A percentile compares a stretch with the other conserved stretches of the same genome.
phyloP scores from a whole-genome alignment of 2,113 vertebrate genomes.

The Calidris pugnax region DNA sequence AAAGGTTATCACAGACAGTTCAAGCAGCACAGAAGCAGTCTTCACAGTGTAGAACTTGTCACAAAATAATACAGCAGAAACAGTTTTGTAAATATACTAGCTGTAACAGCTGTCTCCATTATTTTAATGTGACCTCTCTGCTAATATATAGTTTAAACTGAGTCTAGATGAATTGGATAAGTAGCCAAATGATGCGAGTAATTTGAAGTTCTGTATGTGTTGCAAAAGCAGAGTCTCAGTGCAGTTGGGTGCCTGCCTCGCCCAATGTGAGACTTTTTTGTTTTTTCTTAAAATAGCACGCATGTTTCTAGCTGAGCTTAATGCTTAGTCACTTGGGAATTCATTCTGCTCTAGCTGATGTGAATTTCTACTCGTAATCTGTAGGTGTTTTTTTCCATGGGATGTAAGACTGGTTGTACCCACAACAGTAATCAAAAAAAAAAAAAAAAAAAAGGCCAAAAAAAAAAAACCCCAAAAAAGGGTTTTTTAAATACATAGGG shows the following conservation, averaged over 20 bases:
- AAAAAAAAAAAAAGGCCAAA: neutral
- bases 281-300: neutral
- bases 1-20: neutral
- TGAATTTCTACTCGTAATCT: neutral
- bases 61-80: neutral
- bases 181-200: neutral
- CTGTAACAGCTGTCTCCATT: neutral
- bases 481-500: too few relatives aligned
- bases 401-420: neutral
- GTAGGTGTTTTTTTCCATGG: neutral
- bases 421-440: neutral
- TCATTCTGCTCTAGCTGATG: neutral
- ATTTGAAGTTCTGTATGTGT: neutral
- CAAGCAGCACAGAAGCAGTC: neutral
- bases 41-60: neutral
- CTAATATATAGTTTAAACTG: neutral
- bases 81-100: neutral
- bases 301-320: neutral
- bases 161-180: neutral
- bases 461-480: neutral
- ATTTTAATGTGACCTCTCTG: neutral
- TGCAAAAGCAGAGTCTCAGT: neutral
- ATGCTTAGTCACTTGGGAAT: neutral
- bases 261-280: neutral
- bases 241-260: neutral